phyloP scores from a whole-genome alignment of 2,797 vertebrate genomes.

The Phoeniculus purpureus region DNA sequence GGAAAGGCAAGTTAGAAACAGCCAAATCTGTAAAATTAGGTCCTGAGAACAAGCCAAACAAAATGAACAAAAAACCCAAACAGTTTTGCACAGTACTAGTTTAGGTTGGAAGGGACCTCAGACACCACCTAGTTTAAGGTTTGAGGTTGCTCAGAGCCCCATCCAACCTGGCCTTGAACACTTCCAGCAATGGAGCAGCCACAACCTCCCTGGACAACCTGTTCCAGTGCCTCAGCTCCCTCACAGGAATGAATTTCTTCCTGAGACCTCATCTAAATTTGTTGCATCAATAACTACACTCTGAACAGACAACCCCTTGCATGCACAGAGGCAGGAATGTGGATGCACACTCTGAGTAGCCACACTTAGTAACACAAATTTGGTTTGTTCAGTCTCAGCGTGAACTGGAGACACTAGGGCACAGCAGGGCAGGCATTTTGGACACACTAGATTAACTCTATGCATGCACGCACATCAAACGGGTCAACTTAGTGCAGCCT shows the following conservation, averaged over 20 bases:
- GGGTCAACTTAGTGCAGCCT: fast-evolving
- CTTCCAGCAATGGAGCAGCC: too few species aligned
- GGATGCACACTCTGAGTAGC: background rate
- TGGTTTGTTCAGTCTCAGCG: background rate
- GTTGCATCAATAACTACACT: background rate
- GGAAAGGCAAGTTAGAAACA: background rate
- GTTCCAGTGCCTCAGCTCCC: too few species aligned
- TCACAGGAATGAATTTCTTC: too few species aligned
- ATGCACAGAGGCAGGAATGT: background rate
- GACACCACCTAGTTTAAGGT: too few species aligned
- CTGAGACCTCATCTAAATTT: too few species aligned
- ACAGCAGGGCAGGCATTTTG: background rate
- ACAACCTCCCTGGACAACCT: too few species aligned
- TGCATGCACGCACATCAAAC: fast-evolving
- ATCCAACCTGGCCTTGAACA: too few species aligned
- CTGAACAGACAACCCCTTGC: background rate
- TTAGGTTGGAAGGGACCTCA: too few species aligned
- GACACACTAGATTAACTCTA: background rate
- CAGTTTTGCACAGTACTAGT: background rate
- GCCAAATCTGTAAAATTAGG: background rate
- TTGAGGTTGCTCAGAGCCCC: too few species aligned
- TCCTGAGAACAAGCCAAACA: background rate
- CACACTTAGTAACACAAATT: background rate
- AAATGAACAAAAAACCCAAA: background rate
- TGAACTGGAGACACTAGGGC: background rate